Evolutionary conservation across 2,113 vertebrate genomes (phyloP), one percentile per base, ranked within the genome.

Genomic region (Dolichotis patagonum): DNA sequence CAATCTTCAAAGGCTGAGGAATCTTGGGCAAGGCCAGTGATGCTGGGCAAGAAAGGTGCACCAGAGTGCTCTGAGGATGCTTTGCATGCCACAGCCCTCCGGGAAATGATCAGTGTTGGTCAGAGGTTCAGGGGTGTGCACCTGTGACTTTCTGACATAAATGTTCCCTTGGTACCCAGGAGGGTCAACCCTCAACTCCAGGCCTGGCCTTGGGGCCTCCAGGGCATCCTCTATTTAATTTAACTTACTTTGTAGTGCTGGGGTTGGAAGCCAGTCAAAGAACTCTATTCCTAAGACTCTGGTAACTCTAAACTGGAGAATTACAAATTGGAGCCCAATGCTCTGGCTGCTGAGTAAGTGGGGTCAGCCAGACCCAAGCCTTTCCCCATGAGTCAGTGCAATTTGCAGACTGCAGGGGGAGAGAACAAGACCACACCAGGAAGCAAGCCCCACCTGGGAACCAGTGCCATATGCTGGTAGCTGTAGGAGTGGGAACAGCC

Each of bases 31-130:
- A 3, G 20, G 24, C 13, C 80, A 38, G 60, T 4, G 60, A 43
- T 24, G 49, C 3, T 26, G n/a, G 19, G 19, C 41, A n/a, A 26
- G 41, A 26, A 17, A 52, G 41, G n/a, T 38, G 62, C 69, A 54
- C 17, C 56, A n/a, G 88, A 3, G 28, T 14, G 19, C 58, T 52
- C 60, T 16, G 63, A 60, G 52, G 80, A 14, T 20, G n/a, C 22
- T 8, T 38, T 19, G 10, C 13, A 5, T 0, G 32, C 82, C 2
- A 5, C 71, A 1, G 0, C 19, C 12, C 9, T 28, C 32, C 19
- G 60, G 38, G 11, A 46, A 38, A 8, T 17, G 1, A 2, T 43
- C 46, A 9, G 63, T 12, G 62, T 4, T 12, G 52, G n/a, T 13
- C 3, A 19, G 58, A 46, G 46, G 43, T 22, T 22, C n/a, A 24